These are phyloP conservation scores for Struthio camelus DNA, from an alignment of 2,113 vertebrate species.

Conservation along the genomic window DNA sequence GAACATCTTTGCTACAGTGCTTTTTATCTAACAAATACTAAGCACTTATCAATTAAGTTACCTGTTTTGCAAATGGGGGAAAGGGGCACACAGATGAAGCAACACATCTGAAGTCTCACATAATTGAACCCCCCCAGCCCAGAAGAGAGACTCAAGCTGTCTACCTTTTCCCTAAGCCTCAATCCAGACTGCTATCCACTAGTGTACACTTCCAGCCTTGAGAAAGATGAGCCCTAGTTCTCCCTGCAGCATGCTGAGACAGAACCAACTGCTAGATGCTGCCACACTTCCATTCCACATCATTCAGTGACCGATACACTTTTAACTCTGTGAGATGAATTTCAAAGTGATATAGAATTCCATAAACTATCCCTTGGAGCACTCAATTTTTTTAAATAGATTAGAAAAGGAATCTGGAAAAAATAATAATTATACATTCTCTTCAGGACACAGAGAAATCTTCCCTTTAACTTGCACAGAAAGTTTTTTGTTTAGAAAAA, in stretches of 20 bases:
- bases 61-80: fast-evolving
- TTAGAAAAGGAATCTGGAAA: not conserved
- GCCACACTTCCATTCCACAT: not conserved
- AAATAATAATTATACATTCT: not conserved
- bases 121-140: not conserved
- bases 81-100: fast-evolving
- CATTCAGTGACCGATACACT: not conserved
- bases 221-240: fast-evolving
- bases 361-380: not conserved
- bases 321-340: not conserved
- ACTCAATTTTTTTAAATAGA: not conserved
- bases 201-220: not conserved
- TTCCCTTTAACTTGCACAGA: not conserved
- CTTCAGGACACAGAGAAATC: not conserved
- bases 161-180: not conserved
- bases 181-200: not conserved
- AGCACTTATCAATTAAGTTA: not conserved
- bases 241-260: not conserved
- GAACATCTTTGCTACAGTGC: not conserved
- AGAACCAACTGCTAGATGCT: not conserved
- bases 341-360: not conserved
- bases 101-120: fast-evolving
- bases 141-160: not conserved
- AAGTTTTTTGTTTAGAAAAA: not conserved
- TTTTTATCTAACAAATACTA: not conserved